A percentile compares a stretch with the other conserved stretches of the same genome.
These are phyloP conservation scores for Neoseiulus cucumeris DNA, from an alignment of 1,140 invertebrate genomes.

Conservation along the genomic window DNA sequence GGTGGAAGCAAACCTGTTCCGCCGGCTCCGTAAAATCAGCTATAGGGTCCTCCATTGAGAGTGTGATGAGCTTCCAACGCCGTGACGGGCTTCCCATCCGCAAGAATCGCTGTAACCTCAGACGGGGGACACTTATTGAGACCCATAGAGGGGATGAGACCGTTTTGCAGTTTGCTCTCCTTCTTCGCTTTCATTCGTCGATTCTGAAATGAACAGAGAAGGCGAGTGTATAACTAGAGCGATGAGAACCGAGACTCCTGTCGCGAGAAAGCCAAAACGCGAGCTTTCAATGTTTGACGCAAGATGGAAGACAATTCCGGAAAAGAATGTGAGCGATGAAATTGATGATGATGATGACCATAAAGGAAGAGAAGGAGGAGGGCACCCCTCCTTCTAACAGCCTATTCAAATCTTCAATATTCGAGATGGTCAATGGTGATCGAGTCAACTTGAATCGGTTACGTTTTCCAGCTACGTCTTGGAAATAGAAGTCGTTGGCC, in stretches of 20 bases:
- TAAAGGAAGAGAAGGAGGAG: too few species aligned
- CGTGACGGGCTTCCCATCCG: constrained; percentile 5
- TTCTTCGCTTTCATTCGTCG: constrained; percentile 89
- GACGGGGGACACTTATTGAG: constrained; percentile 5
- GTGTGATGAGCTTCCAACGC: constrained; percentile 1
- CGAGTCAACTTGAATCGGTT: too few species aligned
- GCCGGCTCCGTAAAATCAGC: background rate
- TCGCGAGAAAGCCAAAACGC: background rate
- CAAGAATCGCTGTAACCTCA: constrained; percentile 6
- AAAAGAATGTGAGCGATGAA: too few species aligned
- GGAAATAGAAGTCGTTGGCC: too few species aligned
- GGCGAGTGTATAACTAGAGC: background rate
- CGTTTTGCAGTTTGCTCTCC: constrained; percentile 79
- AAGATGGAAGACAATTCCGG: background rate
- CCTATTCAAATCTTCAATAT: too few species aligned
- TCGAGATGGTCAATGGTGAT: too few species aligned
- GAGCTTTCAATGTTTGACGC: background rate
- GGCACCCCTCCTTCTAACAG: too few species aligned
- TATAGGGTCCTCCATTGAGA: constrained; percentile 6
- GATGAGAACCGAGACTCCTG: background rate
- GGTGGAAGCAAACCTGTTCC: too few species aligned
- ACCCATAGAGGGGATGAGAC: constrained; percentile 3
- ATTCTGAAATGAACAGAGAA: constrained; percentile 46
- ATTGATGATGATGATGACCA: too few species aligned
- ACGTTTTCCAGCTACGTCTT: too few species aligned